Conservation (phyloP, 37 sponge, comb jelly and placozoan species). For the Theonella swinhoei region DNA sequence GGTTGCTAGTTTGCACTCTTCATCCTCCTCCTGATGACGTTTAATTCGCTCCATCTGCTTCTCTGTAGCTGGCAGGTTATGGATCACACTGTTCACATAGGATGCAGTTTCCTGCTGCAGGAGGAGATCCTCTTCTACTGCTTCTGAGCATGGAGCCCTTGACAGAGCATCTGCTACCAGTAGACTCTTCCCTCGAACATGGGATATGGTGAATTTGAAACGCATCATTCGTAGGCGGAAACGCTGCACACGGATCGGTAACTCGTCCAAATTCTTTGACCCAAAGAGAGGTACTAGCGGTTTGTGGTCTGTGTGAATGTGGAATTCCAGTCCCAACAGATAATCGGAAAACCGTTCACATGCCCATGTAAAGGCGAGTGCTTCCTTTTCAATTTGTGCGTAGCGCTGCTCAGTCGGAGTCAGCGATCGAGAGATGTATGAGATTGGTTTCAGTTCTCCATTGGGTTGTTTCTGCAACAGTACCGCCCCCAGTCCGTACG, state of each 20-base stretch:
- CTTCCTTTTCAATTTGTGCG: too few species aligned
- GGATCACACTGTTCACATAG: background rate
- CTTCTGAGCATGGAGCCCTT: too few species aligned
- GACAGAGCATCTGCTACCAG: too few species aligned
- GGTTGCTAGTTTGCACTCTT: conserved; percentile 3
- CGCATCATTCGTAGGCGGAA: too few species aligned
- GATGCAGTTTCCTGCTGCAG: conserved; percentile 3
- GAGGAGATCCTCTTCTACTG: background rate
- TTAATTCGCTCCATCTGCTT: conserved; percentile 19
- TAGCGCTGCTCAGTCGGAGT: too few species aligned
- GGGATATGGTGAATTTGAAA: conserved; percentile 42
- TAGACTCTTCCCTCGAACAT: conserved; percentile 53
- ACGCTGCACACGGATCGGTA: too few species aligned
- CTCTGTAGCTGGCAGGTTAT: conserved; percentile 18
- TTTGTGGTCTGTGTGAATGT: conserved; percentile 62
- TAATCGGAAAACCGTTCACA: too few species aligned
- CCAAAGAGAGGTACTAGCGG: conserved; percentile 51
- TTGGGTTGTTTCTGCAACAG: background rate
- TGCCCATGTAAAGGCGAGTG: background rate
- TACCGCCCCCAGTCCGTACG: too few species aligned
- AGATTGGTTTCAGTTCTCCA: conserved; percentile 27
- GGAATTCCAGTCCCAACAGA: too few species aligned
- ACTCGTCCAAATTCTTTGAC: too few species aligned
- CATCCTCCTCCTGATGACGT: conserved; percentile 33
- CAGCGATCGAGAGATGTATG: conserved; percentile 36